Conservation (phyloP, 2,113 vertebrate genomes). For the Lycaon pictus region DNA sequence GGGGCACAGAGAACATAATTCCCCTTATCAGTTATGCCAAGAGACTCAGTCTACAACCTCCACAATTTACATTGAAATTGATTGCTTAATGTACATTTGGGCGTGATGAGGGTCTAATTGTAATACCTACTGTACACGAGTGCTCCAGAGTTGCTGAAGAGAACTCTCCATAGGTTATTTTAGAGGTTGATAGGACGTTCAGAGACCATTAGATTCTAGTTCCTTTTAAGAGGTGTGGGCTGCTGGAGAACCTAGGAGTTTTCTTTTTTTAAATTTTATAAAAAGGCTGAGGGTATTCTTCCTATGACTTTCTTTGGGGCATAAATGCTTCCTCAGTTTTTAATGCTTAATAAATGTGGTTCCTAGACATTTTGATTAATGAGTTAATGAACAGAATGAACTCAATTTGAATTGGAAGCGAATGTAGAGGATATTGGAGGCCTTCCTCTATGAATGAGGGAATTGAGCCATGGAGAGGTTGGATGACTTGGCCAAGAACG, state of each 20-base stretch:
- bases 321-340: neutral
- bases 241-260: neutral
- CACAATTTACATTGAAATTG: neutral
- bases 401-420: neutral
- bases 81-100: neutral
- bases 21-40: neutral
- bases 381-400: neutral
- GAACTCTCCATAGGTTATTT: neutral
- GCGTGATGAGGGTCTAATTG: neutral
- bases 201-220: neutral
- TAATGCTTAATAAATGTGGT: constrained; percentile 17
- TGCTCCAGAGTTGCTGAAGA: neutral
- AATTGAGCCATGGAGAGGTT: neutral
- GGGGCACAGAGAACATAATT: neutral
- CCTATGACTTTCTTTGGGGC: neutral
- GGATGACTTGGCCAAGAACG: neutral
- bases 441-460: neutral
- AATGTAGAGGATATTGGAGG: neutral
- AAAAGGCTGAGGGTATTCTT: neutral
- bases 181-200: neutral
- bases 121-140: neutral
- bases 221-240: neutral
- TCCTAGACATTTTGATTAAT: constrained; percentile 15
- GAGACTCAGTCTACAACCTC: neutral
- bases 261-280: constrained; percentile 9